Evolutionary conservation across 2,797 vertebrate species (phyloP).

Genomic region (Halcyon chelicuti): DNA sequence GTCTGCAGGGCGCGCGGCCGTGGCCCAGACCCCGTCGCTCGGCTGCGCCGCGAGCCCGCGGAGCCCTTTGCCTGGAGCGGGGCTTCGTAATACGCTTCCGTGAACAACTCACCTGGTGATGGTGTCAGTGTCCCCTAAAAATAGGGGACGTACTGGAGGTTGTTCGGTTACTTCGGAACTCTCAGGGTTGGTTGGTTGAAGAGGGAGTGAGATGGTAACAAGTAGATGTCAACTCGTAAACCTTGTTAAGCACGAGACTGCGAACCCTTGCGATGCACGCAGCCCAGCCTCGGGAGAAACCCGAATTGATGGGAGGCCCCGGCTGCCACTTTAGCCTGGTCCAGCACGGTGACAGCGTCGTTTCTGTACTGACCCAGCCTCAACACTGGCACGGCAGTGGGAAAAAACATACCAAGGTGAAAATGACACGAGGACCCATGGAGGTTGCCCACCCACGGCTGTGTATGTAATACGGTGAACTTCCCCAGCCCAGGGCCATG

Average conservation of each 20-base stretch:
- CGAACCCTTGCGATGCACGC: too few species aligned
- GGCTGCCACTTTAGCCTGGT: accelerated
- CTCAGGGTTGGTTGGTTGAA: not conserved
- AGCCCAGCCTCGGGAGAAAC: too few species aligned
- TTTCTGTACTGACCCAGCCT: accelerated
- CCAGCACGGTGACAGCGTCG: not conserved
- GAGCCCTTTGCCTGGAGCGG: accelerated
- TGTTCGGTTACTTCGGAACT: not conserved
- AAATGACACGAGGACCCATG: accelerated
- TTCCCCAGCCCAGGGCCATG: accelerated
- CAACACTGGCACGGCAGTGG: accelerated
- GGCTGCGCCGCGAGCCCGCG: too few species aligned
- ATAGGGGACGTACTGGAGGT: accelerated
- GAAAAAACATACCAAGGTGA: accelerated
- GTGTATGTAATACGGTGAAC: not conserved
- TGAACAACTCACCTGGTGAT: too few species aligned
- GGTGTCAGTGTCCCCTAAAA: accelerated
- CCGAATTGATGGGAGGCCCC: too few species aligned
- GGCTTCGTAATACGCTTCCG: accelerated
- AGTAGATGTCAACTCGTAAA: too few species aligned
- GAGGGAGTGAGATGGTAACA: not conserved
- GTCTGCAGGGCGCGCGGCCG: too few species aligned
- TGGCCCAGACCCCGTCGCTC: too few species aligned
- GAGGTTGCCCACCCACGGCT: accelerated
- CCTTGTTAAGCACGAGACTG: accelerated